Conservation (phyloP, 2,113 vertebrate genomes). For the Castor canadensis region DNA sequence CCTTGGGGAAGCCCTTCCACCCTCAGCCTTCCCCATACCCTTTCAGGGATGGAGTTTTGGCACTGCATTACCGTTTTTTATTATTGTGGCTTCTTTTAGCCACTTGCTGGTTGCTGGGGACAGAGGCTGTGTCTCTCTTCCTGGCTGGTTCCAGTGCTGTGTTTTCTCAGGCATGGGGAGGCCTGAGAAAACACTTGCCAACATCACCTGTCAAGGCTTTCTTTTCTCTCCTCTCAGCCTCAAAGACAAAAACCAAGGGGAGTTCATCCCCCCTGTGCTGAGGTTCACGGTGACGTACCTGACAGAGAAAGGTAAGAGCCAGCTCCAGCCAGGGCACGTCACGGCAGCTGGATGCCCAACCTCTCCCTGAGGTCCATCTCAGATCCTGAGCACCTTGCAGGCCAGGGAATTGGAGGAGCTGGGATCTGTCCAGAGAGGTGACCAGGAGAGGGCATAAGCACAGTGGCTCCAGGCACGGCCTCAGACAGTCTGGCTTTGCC, state of each 20-base stretch:
- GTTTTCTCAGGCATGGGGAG: not conserved
- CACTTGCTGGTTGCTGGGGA: too few relatives aligned
- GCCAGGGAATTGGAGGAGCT: not conserved
- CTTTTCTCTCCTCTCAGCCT: constrained; percentile 81
- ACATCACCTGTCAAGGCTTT: too few relatives aligned
- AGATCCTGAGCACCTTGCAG: fast-evolving
- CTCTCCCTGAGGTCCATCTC: fast-evolving
- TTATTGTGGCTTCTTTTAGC: too few relatives aligned
- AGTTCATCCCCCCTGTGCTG: constrained; percentile 88
- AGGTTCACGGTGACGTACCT: constrained; percentile 87
- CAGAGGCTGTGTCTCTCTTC: fast-evolving
- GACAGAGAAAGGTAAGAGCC: constrained; percentile 87
- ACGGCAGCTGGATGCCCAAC: not conserved
- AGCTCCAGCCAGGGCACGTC: fast-evolving
- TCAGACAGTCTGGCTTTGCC: not conserved
- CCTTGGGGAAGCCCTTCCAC: fast-evolving
- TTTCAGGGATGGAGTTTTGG: fast-evolving
- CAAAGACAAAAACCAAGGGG: constrained; percentile 87
- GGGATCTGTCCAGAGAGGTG: not conserved
- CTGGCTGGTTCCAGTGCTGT: fast-evolving
- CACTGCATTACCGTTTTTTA: fast-evolving
- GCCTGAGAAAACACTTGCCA: too few relatives aligned
- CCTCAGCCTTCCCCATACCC: fast-evolving
- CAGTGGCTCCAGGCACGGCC: not conserved
- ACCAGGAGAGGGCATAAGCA: not conserved